Percentiles rank a stretch among this genome's conserved stretches.
These are phyloP conservation scores for Falco naumanni DNA, from an alignment of 2,797 vertebrate species.

Conservation along the genomic window DNA sequence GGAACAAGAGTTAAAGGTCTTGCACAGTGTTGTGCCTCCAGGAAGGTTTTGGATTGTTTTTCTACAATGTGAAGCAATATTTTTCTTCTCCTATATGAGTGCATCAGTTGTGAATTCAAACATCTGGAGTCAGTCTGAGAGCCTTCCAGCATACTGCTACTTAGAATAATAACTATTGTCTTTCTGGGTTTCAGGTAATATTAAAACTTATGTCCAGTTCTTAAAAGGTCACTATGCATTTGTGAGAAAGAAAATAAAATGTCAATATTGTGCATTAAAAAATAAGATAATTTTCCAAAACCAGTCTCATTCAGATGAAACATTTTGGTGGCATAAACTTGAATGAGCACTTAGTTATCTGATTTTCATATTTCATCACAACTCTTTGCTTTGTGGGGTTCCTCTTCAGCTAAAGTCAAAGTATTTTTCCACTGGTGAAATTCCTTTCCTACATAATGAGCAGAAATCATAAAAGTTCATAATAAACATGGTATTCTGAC, in stretches of 20 bases:
- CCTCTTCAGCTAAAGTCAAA: conserved; percentile 24
- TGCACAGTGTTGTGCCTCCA: background rate
- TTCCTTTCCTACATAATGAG: background rate
- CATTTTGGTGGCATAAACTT: background rate
- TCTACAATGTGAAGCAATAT: background rate
- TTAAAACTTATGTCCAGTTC: background rate
- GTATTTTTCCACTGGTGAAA: background rate
- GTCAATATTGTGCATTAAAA: background rate
- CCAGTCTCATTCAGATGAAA: background rate
- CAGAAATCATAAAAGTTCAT: background rate
- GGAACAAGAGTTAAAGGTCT: conserved; percentile 7
- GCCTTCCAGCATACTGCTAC: background rate
- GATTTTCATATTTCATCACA: conserved; percentile 9
- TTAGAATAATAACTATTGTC: background rate
- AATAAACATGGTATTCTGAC: background rate
- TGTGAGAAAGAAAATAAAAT: conserved; percentile 1
- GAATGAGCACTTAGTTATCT: background rate
- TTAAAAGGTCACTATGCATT: background rate
- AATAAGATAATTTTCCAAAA: conserved; percentile 5
- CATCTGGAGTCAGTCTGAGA: background rate
- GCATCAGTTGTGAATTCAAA: background rate
- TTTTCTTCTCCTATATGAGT: background rate
- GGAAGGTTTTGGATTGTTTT: background rate
- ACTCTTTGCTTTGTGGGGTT: conserved; percentile 1
- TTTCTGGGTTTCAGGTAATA: background rate